A percentile compares a stretch with the other conserved stretches of the same genome.
phyloP scores from a whole-genome alignment of 2,113 vertebrate species.

The Tonatia bakeri region DNA sequence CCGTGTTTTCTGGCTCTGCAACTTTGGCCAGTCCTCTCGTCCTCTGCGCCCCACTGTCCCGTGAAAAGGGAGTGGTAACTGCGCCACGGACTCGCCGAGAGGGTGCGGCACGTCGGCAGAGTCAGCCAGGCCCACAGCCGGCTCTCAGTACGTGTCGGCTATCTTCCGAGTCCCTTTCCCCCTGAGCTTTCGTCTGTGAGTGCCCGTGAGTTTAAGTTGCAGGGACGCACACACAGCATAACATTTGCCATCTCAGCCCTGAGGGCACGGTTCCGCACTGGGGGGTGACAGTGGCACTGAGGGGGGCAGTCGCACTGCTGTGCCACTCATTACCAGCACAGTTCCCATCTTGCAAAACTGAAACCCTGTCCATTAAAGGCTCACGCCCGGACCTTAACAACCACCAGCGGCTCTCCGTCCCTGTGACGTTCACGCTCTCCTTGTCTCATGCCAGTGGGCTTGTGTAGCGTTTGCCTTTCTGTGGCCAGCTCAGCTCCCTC shows the following conservation, averaged over 20 bases:
- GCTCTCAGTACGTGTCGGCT: neutral
- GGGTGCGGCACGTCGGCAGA: neutral
- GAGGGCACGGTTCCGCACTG: too few species aligned
- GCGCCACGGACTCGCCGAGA: neutral
- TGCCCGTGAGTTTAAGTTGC: neutral
- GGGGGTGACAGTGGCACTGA: too few species aligned
- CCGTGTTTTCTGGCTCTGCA: neutral
- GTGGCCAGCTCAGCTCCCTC: neutral
- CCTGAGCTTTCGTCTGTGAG: neutral
- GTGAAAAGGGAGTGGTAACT: neutral
- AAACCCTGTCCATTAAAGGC: neutral
- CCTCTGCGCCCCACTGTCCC: neutral
- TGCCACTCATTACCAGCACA: too few species aligned
- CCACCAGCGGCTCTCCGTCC: neutral
- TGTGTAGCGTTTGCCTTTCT: neutral
- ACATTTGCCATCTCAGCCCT: neutral
- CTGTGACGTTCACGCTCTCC: neutral
- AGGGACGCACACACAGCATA: neutral
- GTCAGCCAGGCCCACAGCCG: neutral
- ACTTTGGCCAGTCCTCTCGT: neutral
- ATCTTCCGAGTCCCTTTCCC: neutral
- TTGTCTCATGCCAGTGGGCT: neutral
- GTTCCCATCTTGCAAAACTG: neutral
- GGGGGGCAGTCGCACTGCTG: too few species aligned
- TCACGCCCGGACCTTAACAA: neutral